phyloP scores from a whole-genome alignment of 2,113 vertebrate genomes.

The Myotis davidii region DNA sequence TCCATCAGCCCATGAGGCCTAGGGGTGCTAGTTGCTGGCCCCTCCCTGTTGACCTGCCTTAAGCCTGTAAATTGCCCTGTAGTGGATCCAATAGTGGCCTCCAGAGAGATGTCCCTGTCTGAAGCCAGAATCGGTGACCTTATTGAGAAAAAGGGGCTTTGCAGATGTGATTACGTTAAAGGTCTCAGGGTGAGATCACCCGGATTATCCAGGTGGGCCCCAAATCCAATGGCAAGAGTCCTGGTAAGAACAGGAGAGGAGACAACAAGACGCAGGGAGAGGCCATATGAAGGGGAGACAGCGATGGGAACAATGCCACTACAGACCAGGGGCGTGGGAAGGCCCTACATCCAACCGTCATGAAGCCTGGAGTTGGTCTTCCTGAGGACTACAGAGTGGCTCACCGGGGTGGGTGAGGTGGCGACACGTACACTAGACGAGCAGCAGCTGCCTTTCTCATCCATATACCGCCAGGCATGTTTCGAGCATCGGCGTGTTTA shows the following conservation, averaged over 20 bases:
- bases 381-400: not conserved
- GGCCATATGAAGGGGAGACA: accelerated
- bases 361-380: not conserved
- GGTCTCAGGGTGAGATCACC: not conserved
- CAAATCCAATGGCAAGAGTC: not conserved
- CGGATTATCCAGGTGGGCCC: not conserved
- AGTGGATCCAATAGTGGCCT: not conserved
- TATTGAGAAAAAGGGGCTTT: not conserved
- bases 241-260: not conserved
- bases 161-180: not conserved
- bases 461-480: not conserved
- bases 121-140: not conserved
- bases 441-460: too few relatives aligned
- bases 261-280: not conserved
- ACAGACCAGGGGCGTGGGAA: not conserved
- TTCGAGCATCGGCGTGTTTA: not conserved
- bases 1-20: not conserved
- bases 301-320: not conserved
- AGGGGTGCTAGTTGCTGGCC: not conserved
- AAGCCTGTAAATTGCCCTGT: not conserved
- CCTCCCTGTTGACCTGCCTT: not conserved
- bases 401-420: not conserved
- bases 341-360: not conserved
- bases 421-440: not conserved
- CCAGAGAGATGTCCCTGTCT: not conserved